Evolutionary conservation across 2,797 vertebrate genomes (phyloP).

Genomic region (Sparus aurata): DNA sequence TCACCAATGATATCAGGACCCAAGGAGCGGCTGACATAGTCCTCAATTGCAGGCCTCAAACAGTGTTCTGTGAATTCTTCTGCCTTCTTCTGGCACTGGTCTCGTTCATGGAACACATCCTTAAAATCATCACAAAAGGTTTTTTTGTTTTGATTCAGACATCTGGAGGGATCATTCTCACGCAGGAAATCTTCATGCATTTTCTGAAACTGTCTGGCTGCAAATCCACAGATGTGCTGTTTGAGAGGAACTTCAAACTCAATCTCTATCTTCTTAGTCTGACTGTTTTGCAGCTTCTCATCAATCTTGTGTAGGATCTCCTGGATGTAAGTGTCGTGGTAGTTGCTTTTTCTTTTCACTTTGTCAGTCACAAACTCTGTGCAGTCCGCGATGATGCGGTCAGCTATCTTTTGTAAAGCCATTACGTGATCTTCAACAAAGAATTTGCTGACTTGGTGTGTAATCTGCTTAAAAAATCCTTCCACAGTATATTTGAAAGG

Average conservation of each 20-base stretch:
- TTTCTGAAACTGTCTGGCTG: too few species aligned
- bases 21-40: too few species aligned
- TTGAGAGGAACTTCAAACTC: constrained; percentile 56
- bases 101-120: too few species aligned
- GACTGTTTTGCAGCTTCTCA: background rate
- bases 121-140: too few species aligned
- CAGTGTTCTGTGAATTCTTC: too few species aligned
- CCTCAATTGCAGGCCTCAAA: too few species aligned
- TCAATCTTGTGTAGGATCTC: constrained; percentile 76
- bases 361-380: constrained; percentile 24
- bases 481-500: constrained; percentile 21
- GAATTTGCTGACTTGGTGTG: accelerated
- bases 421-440: accelerated
- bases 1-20: too few species aligned
- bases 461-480: accelerated
- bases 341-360: constrained; percentile 35
- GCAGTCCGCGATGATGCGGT: constrained; percentile 57
- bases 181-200: too few species aligned
- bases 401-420: constrained; percentile 33
- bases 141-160: too few species aligned
- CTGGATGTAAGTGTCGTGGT: constrained; percentile 69
- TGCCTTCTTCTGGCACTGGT: too few species aligned
- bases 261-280: background rate
- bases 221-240: too few species aligned
- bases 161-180: too few species aligned